Percentiles rank a stretch among this genome's conserved stretches.
Evolutionary conservation across 2,113 vertebrate genomes (phyloP).

Genomic region (Aphyosemion australe): DNA sequence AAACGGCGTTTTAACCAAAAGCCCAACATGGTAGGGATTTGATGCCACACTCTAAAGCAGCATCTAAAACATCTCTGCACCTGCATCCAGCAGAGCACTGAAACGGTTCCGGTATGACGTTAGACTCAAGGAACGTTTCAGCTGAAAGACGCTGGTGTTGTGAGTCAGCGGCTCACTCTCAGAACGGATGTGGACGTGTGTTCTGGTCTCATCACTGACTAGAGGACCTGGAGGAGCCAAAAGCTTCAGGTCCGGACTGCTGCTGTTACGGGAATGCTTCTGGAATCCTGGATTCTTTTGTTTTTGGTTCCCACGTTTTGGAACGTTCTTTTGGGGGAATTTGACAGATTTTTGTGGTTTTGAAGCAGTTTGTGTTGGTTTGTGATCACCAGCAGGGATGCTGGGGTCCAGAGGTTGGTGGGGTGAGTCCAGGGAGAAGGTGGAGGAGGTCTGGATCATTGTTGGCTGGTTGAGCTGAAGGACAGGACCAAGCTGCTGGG

Average conservation of each 20-base stretch:
- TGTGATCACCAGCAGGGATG: too few relatives aligned
- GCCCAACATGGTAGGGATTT: too few relatives aligned
- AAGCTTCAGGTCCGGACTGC: background rate
- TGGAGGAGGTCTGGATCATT: background rate
- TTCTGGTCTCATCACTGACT: background rate
- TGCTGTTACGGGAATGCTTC: background rate
- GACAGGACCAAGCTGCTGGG: accelerated
- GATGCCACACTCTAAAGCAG: too few relatives aligned
- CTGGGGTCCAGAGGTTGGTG: background rate
- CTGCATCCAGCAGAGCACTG: background rate
- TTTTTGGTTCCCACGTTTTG: background rate
- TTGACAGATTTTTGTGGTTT: background rate
- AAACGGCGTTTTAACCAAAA: too few relatives aligned
- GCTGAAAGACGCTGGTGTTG: too few relatives aligned
- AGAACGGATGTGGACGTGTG: accelerated
- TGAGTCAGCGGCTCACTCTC: background rate
- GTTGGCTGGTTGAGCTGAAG: background rate
- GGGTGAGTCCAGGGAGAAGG: accelerated
- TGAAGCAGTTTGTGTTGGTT: too few relatives aligned
- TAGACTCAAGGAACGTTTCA: background rate
- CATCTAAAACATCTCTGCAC: too few relatives aligned
- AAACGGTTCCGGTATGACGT: background rate
- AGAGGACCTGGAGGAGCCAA: accelerated
- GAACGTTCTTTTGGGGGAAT: background rate
- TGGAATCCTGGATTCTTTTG: background rate